Evolutionary conservation across 2,113 vertebrate genomes (phyloP), one percentile per base, ranked within the genome.

Genomic region (Trichechus manatus): DNA sequence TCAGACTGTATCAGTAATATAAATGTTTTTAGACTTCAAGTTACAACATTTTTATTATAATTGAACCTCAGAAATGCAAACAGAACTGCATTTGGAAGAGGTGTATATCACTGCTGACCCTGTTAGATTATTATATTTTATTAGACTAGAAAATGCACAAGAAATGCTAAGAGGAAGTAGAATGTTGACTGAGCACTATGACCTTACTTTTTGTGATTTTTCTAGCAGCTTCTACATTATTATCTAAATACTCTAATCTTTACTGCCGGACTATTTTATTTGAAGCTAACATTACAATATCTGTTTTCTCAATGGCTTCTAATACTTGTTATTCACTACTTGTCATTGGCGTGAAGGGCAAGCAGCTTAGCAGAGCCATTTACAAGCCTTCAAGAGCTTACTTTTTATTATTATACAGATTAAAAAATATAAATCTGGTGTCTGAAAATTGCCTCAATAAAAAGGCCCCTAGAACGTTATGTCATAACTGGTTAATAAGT

Each of bases 171-270:
- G 74, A 89, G 22, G 25, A 19, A 59, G 25, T 10, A 47, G 36
- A 39, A 68, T 80, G 64, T n/a, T 86, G 5, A 36, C 53, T 61
- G 74, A 92, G 29, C 2, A 9, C 70, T 95, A 22, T 91, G 84
- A 95, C 74, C 64, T 75, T 93, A 75, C 59, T 94, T 94, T 97
- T 96, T 47, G n/a, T 4, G 82, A 70, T 82, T 97, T 44, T 74
- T 85, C 70, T 42, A 96, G 39, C 22, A 87, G 63, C 74, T 92
- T 84, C 42, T 9, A 95, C 13, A 78, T 36, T 66, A 11, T 70
- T 98, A 97, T 97, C 50, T 33, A 27, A 63, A 68, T 33, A 33
- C 82, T 93, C 25, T 95, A 53, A 79, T 23, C 95, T 97, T 92
- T 53, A 11, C 33, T 25, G 17, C 88, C 87, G 95, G 39, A 59